Conservation (phyloP, 2,888 invertebrate genomes). For the Argyra leucocephala region DNA sequence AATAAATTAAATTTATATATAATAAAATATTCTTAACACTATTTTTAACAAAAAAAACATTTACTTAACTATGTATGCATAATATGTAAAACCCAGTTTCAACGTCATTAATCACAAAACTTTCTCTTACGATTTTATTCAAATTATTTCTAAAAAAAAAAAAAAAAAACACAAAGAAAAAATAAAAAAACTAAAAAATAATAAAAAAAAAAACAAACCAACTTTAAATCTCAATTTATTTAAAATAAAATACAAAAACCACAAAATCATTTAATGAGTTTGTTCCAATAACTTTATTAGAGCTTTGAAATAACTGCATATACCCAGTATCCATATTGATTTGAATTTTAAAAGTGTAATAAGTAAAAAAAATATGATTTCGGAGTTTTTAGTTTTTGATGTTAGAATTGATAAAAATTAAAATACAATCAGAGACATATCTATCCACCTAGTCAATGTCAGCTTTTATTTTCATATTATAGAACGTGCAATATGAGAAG, state of each 20-base stretch:
- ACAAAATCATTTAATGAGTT: conserved; percentile 1
- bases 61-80: neutral
- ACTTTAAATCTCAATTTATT: conserved; percentile 6
- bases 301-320: neutral
- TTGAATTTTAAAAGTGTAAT: no score
- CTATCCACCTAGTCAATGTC: no score
- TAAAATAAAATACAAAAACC: neutral
- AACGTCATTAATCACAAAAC: conserved; percentile 1
- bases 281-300: conserved; percentile 1
- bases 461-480: no score
- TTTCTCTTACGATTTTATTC: neutral
- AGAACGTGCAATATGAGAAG: no score
- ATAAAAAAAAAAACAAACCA: neutral
- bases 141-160: neutral
- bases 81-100: neutral
- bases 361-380: no score
- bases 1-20: no score
- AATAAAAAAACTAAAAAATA: neutral
- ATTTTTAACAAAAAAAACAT: neutral
- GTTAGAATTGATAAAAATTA: no score
- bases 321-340: no score
- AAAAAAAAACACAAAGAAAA: no score
- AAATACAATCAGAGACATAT: no score
- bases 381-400: no score
- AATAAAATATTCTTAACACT: neutral